Percentiles rank a stretch among this genome's conserved stretches.
Conservation (phyloP, 2,888 invertebrate species). For the Drosophila nr. fundita region DNA sequence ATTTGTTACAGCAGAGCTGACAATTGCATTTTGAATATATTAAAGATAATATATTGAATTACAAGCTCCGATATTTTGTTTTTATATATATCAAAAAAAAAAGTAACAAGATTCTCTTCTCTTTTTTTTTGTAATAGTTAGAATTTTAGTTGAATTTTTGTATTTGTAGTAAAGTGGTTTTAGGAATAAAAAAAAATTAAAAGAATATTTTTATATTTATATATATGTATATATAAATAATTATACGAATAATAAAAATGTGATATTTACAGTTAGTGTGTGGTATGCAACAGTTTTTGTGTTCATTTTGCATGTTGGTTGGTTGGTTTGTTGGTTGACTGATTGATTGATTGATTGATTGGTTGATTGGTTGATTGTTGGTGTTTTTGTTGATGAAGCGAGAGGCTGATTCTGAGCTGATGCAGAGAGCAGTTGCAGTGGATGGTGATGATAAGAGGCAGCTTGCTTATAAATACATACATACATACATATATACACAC, state of each 20-base stretch:
- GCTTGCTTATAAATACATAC: conserved; percentile 16
- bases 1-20: conserved; percentile 11
- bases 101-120: conserved; percentile 54
- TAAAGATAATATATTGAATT: not conserved
- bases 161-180: conserved; percentile 47
- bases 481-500: conserved; percentile 9
- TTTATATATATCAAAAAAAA: conserved; percentile 19
- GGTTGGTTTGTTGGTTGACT: conserved; percentile 10
- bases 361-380: conserved; percentile 53
- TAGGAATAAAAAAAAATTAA: conserved; percentile 36
- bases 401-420: conserved; percentile 46
- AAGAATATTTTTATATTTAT: conserved; percentile 12
- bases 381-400: conserved; percentile 48
- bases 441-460: conserved; percentile 44
- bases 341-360: conserved; percentile 25
- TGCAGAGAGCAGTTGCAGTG: conserved; percentile 40
- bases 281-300: conserved; percentile 62
- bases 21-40: conserved; percentile 5
- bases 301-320: conserved; percentile 56
- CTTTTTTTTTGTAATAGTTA: conserved; percentile 31
- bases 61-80: conserved; percentile 13
- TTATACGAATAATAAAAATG: conserved; percentile 56
- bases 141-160: conserved; percentile 33
- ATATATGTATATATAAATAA: conserved; percentile 43
- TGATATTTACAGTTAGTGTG: conserved; percentile 84